Base-by-base conservation (phyloP, 2,888 invertebrate genomes). In the Mythimna loreyi region DNA sequence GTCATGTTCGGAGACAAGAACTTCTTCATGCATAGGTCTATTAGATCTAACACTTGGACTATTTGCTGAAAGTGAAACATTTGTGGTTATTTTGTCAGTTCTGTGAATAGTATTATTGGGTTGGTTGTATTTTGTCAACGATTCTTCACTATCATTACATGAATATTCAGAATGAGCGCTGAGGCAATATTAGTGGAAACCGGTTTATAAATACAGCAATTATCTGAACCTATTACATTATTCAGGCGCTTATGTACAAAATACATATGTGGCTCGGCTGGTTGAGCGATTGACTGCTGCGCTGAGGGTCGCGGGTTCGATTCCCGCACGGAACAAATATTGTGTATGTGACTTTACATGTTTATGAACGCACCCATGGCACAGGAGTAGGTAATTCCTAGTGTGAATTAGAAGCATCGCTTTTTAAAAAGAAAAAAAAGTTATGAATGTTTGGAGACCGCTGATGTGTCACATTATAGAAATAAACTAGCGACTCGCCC, bases 1-100 rank as follows among this genome's bases (percentile, higher is more conserved):
- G 97, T 97, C 92, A 98, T 95, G 89, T 97, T 97, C 0, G 97
- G 97, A 2, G 97, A 97, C 89, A 97, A 96, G 84, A 97, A 97
- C 85, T 97, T 97, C 76, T 96, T 96, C 69, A 98, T 97, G 19
- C 97, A 96, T 49, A 97, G 86, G 84, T 97, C 97, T 45, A 97
- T 96, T 43, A 97, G 89, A 87, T 97, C 97, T 58, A 98, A 88
- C 0, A 96, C 97, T 89, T 97, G 96, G 0, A 97, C 96, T 13
- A 96, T 94, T 70, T 97, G 93, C 97, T 97, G 88, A 23, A 93
- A 84, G 36, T 57, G 7, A 28, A 19, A 52, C 0, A 21, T 52
- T 62, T 40, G 21, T 36, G 25, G 19, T 63, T 52, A 11, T 61
- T 28, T 40, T 40, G 19, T 61, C 21, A 21, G 19, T 40, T 21